Evolutionary conservation across 2,888 invertebrate genomes (phyloP).

Genomic region (Andrena minutula): DNA sequence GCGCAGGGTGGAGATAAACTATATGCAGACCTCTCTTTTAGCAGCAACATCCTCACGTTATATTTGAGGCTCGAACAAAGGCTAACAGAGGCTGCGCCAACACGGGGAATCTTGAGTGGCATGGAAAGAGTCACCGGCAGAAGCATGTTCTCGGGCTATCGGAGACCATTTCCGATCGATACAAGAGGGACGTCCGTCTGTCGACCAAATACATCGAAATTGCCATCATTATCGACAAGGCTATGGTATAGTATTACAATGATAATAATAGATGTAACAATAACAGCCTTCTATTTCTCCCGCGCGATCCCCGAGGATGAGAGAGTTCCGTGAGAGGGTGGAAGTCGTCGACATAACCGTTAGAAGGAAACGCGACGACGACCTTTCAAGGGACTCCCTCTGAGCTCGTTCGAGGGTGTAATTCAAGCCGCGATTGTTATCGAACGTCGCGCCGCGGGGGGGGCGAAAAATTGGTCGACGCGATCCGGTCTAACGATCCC

Average conservation of each 20-base stretch:
- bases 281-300: too few relatives aligned
- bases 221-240: conserved; percentile 97
- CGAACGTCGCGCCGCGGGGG: neutral
- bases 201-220: conserved; percentile 98
- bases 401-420: conserved; percentile 1
- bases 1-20: conserved; percentile 68
- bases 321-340: neutral
- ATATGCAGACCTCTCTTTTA: conserved; percentile 88
- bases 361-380: conserved; percentile 4
- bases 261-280: too few relatives aligned
- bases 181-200: conserved; percentile 93
- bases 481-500: conserved; percentile 27
- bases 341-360: conserved; percentile 13
- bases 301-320: neutral
- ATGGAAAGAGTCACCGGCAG: conserved; percentile 88
- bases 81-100: conserved; percentile 97
- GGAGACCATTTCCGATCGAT: conserved; percentile 83
- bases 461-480: conserved; percentile 13
- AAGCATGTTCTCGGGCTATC: conserved; percentile 86
- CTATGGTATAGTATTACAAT: conserved; percentile 88
- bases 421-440: conserved; percentile 25
- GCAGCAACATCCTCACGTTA: conserved; percentile 99
- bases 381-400: neutral
- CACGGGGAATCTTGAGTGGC: conserved; percentile 91
- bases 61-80: conserved; percentile 97